Conservation (phyloP, 1,140 invertebrate genomes). For the Cyphomyrmex costatus region DNA sequence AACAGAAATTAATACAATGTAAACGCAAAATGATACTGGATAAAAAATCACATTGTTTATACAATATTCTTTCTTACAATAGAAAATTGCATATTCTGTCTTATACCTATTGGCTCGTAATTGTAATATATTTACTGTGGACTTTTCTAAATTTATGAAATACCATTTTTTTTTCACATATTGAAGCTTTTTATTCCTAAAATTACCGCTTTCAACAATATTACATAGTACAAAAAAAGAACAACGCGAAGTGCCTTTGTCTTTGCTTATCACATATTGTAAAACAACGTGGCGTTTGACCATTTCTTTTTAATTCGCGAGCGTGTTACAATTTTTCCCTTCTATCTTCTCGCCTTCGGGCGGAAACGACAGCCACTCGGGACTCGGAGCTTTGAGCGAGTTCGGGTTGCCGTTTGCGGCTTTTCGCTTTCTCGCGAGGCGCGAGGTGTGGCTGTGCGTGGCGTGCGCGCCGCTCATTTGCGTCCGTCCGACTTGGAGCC, state of each 20-base stretch:
- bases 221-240: neutral
- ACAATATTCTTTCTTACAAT: neutral
- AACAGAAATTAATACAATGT: neutral
- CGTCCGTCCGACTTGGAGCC: slow-evolving; percentile 59
- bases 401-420: slow-evolving; percentile 52
- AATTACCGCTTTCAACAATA: neutral
- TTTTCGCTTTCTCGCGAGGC: slow-evolving; percentile 60
- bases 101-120: neutral
- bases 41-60: neutral
- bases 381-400: slow-evolving; percentile 41
- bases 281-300: slow-evolving; percentile 45
- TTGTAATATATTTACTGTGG: neutral
- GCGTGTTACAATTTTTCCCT: slow-evolving; percentile 19
- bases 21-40: neutral
- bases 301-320: slow-evolving; percentile 36
- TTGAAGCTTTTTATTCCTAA: neutral
- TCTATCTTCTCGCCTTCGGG: slow-evolving; percentile 2
- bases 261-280: slow-evolving; percentile 16
- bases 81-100: neutral
- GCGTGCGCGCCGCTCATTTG: slow-evolving; percentile 69
- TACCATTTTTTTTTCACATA: neutral
- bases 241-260: slow-evolving; percentile 43
- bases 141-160: neutral
- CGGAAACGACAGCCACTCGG: slow-evolving; percentile 16
- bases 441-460: slow-evolving; percentile 64